Evolutionary conservation across 30 jellyfish, hydroid and myxozoan genomes (phyloP).

Genomic region (Calvadosia cruxmelitensis): DNA sequence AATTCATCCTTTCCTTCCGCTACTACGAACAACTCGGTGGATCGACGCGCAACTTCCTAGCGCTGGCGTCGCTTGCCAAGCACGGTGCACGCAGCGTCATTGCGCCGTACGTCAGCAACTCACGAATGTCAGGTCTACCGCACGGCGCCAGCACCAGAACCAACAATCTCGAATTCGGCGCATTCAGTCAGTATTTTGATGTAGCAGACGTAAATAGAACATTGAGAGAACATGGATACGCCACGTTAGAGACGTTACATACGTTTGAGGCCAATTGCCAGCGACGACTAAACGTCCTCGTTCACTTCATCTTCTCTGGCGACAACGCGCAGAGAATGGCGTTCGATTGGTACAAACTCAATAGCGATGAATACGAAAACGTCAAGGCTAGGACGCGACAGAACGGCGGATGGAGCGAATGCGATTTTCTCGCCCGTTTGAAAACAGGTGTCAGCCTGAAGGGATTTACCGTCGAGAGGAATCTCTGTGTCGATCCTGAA

Average conservation of each 20-base stretch:
- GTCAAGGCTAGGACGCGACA: slow-evolving; percentile 1
- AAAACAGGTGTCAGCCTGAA: slow-evolving; percentile 42
- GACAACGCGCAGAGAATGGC: slow-evolving; percentile 29
- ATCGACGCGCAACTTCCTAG: slow-evolving; percentile 67
- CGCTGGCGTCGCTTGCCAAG: slow-evolving; percentile 79
- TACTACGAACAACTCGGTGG: slow-evolving; percentile 80
- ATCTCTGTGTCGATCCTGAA: slow-evolving; percentile 88
- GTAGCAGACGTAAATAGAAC: slow-evolving; percentile 39
- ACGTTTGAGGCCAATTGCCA: slow-evolving; percentile 48
- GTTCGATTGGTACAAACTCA: slow-evolving; percentile 54
- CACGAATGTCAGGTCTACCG: slow-evolving; percentile 82
- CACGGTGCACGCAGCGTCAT: slow-evolving; percentile 44
- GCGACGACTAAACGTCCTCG: slow-evolving; percentile 39
- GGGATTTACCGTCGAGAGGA: slow-evolving; percentile 30
- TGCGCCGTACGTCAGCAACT: slow-evolving; percentile 78
- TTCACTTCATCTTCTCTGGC: slow-evolving; percentile 62
- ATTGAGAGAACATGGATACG: slow-evolving; percentile 65
- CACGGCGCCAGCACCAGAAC: slow-evolving; percentile 6
- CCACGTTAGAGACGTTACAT: slow-evolving; percentile 40
- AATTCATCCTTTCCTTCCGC: slow-evolving; percentile 49
- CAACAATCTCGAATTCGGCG: not conserved
- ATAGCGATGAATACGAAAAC: slow-evolving; percentile 5
- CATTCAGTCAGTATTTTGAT: slow-evolving; percentile 60
- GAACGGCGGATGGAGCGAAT: slow-evolving; percentile 41
- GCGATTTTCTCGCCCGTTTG: slow-evolving; percentile 45